These are phyloP conservation scores for Triops longicaudatus DNA, from an alignment of 1,140 invertebrate genomes.

Conservation along the genomic window DNA sequence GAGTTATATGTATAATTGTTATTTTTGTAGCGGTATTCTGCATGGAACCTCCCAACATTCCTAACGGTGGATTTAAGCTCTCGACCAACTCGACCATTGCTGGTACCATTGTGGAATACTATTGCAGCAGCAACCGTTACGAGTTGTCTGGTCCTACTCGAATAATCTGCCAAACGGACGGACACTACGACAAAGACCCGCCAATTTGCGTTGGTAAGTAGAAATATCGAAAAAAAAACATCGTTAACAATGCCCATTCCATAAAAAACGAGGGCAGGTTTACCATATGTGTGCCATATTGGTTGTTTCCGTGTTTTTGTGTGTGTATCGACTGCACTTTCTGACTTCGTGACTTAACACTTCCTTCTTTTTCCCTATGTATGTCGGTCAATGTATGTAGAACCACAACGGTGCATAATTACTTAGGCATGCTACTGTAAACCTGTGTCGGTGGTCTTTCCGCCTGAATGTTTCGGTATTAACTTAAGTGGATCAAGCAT, in stretches of 20 bases:
- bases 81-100: conserved; percentile 51
- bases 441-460: neutral
- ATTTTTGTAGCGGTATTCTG: conserved; percentile 58
- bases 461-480: neutral
- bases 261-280: too few species aligned
- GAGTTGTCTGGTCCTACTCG: conserved; percentile 56
- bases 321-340: neutral
- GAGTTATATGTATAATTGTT: conserved; percentile 23
- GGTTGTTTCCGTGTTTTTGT: neutral
- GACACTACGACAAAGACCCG: conserved; percentile 64
- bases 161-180: conserved; percentile 62
- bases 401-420: neutral
- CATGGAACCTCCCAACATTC: conserved; percentile 57
- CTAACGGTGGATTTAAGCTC: conserved; percentile 58
- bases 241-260: too few species aligned
- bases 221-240: neutral
- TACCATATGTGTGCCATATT: neutral
- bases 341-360: neutral
- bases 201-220: conserved; percentile 59
- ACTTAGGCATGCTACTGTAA: neutral
- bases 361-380: conserved; percentile 1
- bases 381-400: conserved; percentile 28
- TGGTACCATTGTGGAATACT: conserved; percentile 63
- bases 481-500: neutral
- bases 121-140: conserved; percentile 58